A percentile compares a stretch with the other conserved stretches of the same genome.
These are phyloP conservation scores for Eupleurogrammus muticus DNA, from an alignment of 2,797 vertebrate genomes.

Conservation along the genomic window DNA sequence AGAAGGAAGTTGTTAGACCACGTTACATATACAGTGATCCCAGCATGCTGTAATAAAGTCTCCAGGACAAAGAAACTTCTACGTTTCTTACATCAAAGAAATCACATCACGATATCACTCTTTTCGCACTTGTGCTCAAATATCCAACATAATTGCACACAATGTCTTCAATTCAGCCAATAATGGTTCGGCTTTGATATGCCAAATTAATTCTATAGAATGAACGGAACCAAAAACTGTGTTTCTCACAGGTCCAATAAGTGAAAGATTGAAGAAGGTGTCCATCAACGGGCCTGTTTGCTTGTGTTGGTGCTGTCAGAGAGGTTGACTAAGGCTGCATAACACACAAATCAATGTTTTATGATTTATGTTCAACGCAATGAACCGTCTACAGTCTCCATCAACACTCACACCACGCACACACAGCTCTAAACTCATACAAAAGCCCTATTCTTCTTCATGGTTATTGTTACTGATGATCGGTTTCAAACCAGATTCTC, in stretches of 20 bases:
- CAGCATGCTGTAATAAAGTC: too few species aligned
- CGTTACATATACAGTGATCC: too few species aligned
- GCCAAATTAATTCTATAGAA: neutral
- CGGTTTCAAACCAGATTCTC: too few species aligned
- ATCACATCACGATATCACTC: too few species aligned
- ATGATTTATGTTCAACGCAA: conserved; percentile 22
- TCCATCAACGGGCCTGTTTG: neutral
- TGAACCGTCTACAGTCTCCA: neutral
- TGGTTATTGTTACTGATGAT: neutral
- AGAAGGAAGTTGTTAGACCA: too few species aligned
- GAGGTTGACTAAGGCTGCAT: neutral
- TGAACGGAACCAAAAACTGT: conserved; percentile 2
- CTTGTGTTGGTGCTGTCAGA: neutral
- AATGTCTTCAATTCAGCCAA: conserved; percentile 39
- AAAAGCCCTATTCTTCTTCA: neutral
- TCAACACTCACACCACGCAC: neutral
- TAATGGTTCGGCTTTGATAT: conserved; percentile 36
- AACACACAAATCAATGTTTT: neutral
- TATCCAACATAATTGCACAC: conserved; percentile 45
- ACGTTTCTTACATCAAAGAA: too few species aligned
- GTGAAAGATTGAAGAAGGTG: conserved; percentile 1
- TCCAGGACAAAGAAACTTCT: too few species aligned
- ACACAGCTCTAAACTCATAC: neutral
- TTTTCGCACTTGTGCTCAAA: conserved; percentile 16
- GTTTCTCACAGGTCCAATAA: neutral